These are phyloP conservation scores for Clarias platycephalus DNA, from an alignment of 2,797 vertebrate species.

Conservation along the genomic window DNA sequence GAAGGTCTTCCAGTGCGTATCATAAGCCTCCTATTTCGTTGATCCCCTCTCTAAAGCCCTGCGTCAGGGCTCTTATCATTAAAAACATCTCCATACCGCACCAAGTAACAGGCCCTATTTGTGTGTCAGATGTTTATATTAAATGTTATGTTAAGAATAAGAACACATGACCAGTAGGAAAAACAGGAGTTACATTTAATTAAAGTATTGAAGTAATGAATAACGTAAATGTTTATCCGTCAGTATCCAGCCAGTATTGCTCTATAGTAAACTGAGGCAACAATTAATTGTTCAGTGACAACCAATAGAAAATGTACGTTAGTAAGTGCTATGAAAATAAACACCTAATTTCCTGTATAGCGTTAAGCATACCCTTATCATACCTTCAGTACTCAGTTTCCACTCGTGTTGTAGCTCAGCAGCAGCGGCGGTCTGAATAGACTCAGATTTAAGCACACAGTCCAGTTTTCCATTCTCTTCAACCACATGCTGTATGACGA, in stretches of 20 bases:
- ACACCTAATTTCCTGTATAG: background rate
- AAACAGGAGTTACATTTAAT: background rate
- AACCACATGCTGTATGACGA: constrained; percentile 54
- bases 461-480: constrained; percentile 61
- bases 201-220: background rate
- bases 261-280: background rate
- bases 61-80: too few species aligned
- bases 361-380: constrained; percentile 18
- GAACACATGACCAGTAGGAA: background rate
- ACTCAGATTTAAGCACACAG: constrained; percentile 69
- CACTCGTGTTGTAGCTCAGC: constrained; percentile 64
- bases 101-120: too few species aligned
- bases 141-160: background rate
- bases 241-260: background rate
- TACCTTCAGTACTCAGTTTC: constrained; percentile 68
- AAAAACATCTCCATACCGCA: too few species aligned
- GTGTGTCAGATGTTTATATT: too few species aligned
- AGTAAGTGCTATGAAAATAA: background rate
- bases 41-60: too few species aligned
- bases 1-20: too few species aligned
- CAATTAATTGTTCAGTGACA: background rate
- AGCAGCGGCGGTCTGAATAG: constrained; percentile 52
- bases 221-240: background rate
- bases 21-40: too few species aligned
- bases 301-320: background rate